Conservation (phyloP, 2,797 vertebrate genomes). For the Hypotaenidia philippensis region DNA sequence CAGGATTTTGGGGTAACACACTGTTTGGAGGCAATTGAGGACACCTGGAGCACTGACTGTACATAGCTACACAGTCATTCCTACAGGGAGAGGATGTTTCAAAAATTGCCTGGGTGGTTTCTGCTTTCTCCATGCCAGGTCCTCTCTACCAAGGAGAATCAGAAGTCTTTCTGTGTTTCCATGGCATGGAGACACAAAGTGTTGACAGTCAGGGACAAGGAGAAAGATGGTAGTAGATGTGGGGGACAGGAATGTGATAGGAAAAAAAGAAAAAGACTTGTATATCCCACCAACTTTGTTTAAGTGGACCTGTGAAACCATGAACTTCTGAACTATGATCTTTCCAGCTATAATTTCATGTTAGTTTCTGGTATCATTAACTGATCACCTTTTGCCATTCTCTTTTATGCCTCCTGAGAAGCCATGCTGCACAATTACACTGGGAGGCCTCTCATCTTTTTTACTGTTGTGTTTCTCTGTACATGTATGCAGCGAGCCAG, state of each 20-base stretch:
- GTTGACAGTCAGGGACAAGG: neutral
- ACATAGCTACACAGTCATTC: neutral
- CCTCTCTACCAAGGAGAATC: neutral
- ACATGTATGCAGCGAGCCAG: neutral
- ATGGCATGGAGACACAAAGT: neutral
- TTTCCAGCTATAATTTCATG: neutral
- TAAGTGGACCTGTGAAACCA: neutral
- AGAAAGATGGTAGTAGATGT: neutral
- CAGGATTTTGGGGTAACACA: neutral
- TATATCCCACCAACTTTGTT: neutral
- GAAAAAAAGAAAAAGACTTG: neutral
- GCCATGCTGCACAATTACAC: neutral
- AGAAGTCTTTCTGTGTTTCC: neutral
- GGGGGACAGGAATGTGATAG: neutral
- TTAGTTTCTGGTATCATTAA: neutral
- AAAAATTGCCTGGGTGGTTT: neutral
- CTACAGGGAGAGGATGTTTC: neutral
- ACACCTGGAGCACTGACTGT: neutral
- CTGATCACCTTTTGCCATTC: neutral
- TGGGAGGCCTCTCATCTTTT: neutral
- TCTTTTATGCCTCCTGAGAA: neutral
- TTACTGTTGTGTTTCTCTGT: neutral
- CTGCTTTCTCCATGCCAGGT: neutral
- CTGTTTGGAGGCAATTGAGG: neutral
- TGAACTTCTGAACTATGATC: neutral